These are phyloP conservation scores for Drosophila dives DNA, from an alignment of 2,888 invertebrate species.

Conservation along the genomic window DNA sequence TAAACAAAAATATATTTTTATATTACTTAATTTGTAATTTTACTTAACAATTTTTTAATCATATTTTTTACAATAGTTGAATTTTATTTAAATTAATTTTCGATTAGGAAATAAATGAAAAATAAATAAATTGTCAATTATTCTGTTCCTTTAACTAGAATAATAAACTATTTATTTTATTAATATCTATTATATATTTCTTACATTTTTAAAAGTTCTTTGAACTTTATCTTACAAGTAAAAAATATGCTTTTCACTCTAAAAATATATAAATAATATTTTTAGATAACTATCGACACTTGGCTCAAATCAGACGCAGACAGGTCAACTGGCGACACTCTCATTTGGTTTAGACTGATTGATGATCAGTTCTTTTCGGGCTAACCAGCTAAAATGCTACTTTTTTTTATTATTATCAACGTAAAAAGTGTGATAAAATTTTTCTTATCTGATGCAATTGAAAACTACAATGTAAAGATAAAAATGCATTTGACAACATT, in stretches of 20 bases:
- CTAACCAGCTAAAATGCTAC: not conserved
- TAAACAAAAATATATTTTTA: too few relatives aligned
- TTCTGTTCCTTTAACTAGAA: not conserved
- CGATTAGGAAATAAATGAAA: not conserved
- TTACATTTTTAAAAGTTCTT: not conserved
- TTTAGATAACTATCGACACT: not conserved
- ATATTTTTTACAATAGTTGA: not conserved
- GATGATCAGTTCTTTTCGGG: conserved; percentile 27
- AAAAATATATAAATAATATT: not conserved
- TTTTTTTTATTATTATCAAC: conserved; percentile 12
- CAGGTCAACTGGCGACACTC: conserved; percentile 8
- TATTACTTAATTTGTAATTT: not conserved
- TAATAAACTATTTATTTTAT: not conserved
- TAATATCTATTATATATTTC: not conserved
- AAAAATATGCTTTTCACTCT: not conserved
- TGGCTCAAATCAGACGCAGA: not conserved
- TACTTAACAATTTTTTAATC: not conserved
- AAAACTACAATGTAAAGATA: conserved; percentile 18
- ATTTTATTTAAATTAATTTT: too few relatives aligned
- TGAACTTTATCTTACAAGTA: not conserved
- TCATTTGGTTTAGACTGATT: conserved; percentile 29
- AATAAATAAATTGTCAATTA: not conserved
- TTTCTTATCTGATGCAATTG: conserved; percentile 14
- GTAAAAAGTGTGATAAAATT: conserved; percentile 3
- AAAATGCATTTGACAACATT: conserved; percentile 18